Evolutionary conservation across 2,888 invertebrate genomes (phyloP), one percentile per base, ranked within the genome.

Genomic region (Odontocolon sp.): DNA sequence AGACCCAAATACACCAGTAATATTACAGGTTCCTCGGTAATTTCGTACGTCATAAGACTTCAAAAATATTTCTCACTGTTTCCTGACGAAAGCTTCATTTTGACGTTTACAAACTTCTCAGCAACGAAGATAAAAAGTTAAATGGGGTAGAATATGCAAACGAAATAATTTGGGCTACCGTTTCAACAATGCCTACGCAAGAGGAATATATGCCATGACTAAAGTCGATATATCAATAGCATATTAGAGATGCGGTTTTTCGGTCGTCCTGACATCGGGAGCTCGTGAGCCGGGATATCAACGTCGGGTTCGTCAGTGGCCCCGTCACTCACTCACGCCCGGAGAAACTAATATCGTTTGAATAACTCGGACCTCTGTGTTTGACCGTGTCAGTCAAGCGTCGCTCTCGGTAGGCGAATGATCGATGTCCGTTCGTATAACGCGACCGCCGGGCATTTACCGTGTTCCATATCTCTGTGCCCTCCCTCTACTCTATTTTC

Each of bases 341-440:
- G 38, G 50, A 56, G 77, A 71, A 80, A 80, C 79, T 77, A 79
- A 79, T 79, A 80, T 77, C 79, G 80, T 77, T 80, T 75, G 70
- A 79, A 80, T 77, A 80, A 80, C 78, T 77, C 66, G 75, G 67
- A 77, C 42, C 69, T 76, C 78, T 69, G 67, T 77, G 72, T 79
- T 77, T 79, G 75, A 79, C 70, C 77, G 71, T 78, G 80, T 79
- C 80, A 73, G 72, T 80, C 80, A 80, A 73, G 66, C 67, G 72
- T 72, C 68, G 61, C 71, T 56, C 70, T 70, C 71, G 64, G 54
- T 45, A 72, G 56, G 57, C 67, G 47, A 77, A 70, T 74, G 70
- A 77, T 79, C 67, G 67, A 66, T 70, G 56, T 67, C 47, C 23
- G 11, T 28, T 36, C 66, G 40, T 57, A 45, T 36, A 50, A 40